Base-by-base conservation (phyloP, 1,140 invertebrate genomes). In the Camponotus floridanus region DNA sequence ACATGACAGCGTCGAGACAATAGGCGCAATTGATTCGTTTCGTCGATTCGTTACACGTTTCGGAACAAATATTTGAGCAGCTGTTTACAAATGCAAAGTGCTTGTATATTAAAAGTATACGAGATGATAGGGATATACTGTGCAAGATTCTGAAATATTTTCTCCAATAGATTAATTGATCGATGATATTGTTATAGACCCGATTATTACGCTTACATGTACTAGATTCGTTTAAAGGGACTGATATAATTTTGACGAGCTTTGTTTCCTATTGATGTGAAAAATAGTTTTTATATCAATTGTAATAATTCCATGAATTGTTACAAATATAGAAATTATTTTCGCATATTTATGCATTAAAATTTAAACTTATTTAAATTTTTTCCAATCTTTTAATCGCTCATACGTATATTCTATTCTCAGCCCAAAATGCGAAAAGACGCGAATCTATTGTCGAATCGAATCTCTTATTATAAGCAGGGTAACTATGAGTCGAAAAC, bases 401-500 rank as follows among this genome's bases (percentile, higher is more conserved):
- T 33, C 33, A 48, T n/a, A 33, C 4, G 3, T 45, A 13, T 3
- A 48, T 76, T 67, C 13, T 21, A 68, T 68, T 68, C 4, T 15
- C 1, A 3, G n/a, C 8, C 11, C 59, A 13, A 48, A 78, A 6
- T 26, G 33, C 39, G 42, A 1, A 39, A 51, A 55, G 18, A 79
- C 42, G 62, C 45, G 45, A 79, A 55, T 55, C 31, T 65, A 67
- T 36, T n/a, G 9, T 65, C 18, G 26, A 78, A 31, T 5, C 36
- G 31, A 55, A 65, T 65, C 45, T 68, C 33, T 78, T 26, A 42
- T 79, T n/a, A 26, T 61, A n/a, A 76, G 36, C 74, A 21, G 15
- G n/a, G 73, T 67, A 68, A 51, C 2, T n/a, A 31, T 21, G 86
- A 87, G 45, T 68, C 81, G 70, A 67, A 71, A 91, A 87, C 91